These are phyloP conservation scores for Zaprionus ornatus DNA, from an alignment of 1,140 invertebrate species.

Conservation along the genomic window DNA sequence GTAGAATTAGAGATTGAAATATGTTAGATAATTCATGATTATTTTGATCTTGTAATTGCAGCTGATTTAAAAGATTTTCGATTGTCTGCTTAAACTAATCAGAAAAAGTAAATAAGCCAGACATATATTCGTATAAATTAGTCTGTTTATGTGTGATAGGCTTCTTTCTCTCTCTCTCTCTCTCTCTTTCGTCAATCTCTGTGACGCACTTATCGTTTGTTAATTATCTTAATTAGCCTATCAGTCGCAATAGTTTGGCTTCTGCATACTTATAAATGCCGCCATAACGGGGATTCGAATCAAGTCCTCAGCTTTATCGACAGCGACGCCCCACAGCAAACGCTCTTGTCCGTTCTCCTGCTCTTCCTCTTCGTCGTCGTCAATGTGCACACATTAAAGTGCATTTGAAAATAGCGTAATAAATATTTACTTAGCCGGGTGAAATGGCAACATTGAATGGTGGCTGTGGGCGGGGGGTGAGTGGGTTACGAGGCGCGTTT, in stretches of 20 bases:
- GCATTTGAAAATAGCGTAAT: conserved; percentile 75
- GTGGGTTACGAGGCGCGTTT: neutral
- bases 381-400: conserved; percentile 60
- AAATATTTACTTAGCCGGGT: conserved; percentile 69
- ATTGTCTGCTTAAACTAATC: neutral
- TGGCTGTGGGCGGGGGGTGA: neutral
- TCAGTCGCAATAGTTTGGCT: neutral
- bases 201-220: neutral
- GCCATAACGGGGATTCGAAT: neutral
- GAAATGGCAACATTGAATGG: conserved; percentile 3
- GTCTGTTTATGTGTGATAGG: too few relatives aligned
- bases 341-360: neutral
- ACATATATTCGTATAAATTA: neutral
- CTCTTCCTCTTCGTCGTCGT: neutral
- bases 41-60: neutral
- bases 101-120: neutral
- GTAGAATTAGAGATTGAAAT: neutral
- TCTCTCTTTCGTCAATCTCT: neutral
- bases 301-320: neutral
- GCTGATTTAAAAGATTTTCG: neutral
- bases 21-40: neutral
- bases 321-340: conserved; percentile 1
- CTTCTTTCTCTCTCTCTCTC: too few relatives aligned
- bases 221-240: neutral
- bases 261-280: neutral